Base-by-base conservation (phyloP, 2,113 vertebrate species). In the Dicrurus megarhynchus region DNA sequence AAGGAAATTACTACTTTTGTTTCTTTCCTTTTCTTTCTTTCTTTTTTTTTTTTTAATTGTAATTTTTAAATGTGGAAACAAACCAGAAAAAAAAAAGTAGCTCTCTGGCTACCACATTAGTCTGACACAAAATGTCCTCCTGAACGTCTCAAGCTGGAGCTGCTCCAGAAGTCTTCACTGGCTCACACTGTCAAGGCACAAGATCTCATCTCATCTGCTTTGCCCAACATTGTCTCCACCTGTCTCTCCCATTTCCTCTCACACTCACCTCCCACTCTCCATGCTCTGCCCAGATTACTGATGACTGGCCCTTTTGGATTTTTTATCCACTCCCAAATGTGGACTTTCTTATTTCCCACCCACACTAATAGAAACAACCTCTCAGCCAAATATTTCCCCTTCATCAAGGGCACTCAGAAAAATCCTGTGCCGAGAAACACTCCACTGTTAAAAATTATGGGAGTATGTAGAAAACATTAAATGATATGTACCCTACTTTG, bases 401-500 rank as follows among this genome's bases (percentile, higher is more conserved):
- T 22, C 50, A 46, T 65, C 50, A 65, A 53, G 64, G 53, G 13
- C 47, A 56, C 12, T 27, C 59, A 82, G 61, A 86, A 60, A 83
- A 69, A 9, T 39, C 30, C 52, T 53, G 22, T 49, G 71, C 19
- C 41, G 35, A 41, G 69, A 88, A 85, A 47, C 5, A 11, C 2
- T 28, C 30, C 44, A 61, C 13, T 49, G 15, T 46, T 68, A 56
- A 84, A 85, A 57, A 56, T 42, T 41, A 46, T 4, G 5, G 27
- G 13, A 23, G 42, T 33, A 46, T 3, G 5, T 23, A 78, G 55
- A 74, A 87, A 84, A 63, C 7, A 77, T 2, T 3, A 83, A 50
- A 27, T 39, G 3, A n/a, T 32, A 41, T 0, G 2, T 23, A 30
- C 7, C 1, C 2, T 27, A 42, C 13, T 41, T 84, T 46, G 9